Percentiles rank a stretch among this genome's conserved stretches.
These are phyloP conservation scores for Protula sp. DNA, from an alignment of 2,888 invertebrate genomes.

Conservation along the genomic window DNA sequence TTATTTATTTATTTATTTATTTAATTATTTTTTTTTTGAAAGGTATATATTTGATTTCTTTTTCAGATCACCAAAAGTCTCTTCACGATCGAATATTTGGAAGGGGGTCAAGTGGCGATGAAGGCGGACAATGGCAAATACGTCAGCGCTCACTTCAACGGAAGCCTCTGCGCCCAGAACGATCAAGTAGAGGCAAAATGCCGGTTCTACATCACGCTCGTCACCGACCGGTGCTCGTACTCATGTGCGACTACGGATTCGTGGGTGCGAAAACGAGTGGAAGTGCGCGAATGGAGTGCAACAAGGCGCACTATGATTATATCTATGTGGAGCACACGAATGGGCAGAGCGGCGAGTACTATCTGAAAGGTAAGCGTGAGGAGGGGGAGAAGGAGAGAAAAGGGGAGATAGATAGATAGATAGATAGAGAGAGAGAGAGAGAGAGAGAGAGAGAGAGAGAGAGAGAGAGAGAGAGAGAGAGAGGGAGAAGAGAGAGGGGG, in stretches of 20 bases:
- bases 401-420: too few relatives aligned
- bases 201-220: conserved; percentile 24
- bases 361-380: conserved; percentile 20
- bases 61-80: too few relatives aligned
- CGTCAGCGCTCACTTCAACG: conserved; percentile 88
- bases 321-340: conserved; percentile 16
- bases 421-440: too few relatives aligned
- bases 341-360: conserved; percentile 13
- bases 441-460: too few relatives aligned
- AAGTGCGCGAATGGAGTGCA: conserved; percentile 21
- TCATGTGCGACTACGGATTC: conserved; percentile 93
- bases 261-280: conserved; percentile 62
- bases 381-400: too few relatives aligned
- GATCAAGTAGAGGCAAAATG: conserved; percentile 78
- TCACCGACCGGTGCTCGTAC: conserved; percentile 77
- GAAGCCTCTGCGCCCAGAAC: conserved; percentile 83
- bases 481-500: too few relatives aligned
- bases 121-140: conserved; percentile 92
- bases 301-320: conserved; percentile 18
- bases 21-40: too few relatives aligned
- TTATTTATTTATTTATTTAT: too few relatives aligned
- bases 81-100: conserved; percentile 90
- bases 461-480: too few relatives aligned
- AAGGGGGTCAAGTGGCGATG: conserved; percentile 84
- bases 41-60: too few relatives aligned